Base-by-base conservation (phyloP, 2,113 vertebrate genomes). In the Paradisaea rubra region DNA sequence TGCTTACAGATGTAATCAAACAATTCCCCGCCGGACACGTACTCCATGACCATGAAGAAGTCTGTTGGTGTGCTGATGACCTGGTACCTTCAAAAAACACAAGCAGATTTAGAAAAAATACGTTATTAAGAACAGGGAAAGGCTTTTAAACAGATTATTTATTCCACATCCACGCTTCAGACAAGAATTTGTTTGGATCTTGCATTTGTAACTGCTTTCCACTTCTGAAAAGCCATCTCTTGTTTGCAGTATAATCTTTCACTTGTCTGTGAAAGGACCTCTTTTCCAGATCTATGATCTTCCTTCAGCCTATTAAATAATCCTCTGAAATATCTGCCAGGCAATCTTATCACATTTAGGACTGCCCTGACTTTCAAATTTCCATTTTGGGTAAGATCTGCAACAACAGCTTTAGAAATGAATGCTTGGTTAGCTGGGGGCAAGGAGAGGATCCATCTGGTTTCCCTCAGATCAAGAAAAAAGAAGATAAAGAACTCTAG, bases 21-120 rank as follows among this genome's bases (percentile, higher is more conserved):
- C 89, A 99, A 97, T 96, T 99, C 99, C 23, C 99, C 99, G 7
- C 99, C 99, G 5, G 99, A 99, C 56, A 99, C 99, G 12, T 99
- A 99, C 73, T 99, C 99, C 99, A 99, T 99, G 45, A 99, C 99
- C 99, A 99, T 99, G 97, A 99, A 99, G 98, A 99, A 99, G 91
- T 99, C 99, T 11, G 99, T 99, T 7, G 99, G 99, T 0, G 99
- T 99, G 91, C 99, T 99, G 97, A 99, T 99, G 94, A 99, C 99
- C 97, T 99, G 99, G 97, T 99, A 99, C 96, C 99, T 99, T 94
- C 90, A 91, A 92, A 95, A 92, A 92, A 93, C 24, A 92, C 68
- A 88, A 57, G 70, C 1, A 10, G 69, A 57, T 77, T 65, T 44
- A 8, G 15, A 30, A 87, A 59, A 71, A 53, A 68, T 13, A 17